Conservation (phyloP, 2,113 vertebrate genomes). For the Oxyura jamaicensis region DNA sequence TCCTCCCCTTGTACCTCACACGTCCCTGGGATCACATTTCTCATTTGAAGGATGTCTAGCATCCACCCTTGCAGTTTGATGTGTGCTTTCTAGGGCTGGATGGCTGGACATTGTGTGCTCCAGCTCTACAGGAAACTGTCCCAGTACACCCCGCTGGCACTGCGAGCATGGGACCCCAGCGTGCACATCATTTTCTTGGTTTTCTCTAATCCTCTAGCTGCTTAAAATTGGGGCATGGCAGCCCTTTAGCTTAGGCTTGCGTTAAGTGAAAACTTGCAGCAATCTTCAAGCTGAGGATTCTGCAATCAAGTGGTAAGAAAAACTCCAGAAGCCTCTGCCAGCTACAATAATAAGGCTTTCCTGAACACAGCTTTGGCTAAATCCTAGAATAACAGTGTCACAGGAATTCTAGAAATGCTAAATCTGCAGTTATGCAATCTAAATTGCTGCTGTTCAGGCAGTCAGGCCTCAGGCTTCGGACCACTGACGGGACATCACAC, state of each 20-base stretch:
- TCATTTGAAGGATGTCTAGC: not conserved
- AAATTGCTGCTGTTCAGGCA: not conserved
- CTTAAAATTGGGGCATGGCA: not conserved
- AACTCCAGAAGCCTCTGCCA: constrained; percentile 12
- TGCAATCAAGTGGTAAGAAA: constrained; percentile 43
- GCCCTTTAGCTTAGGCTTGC: not conserved
- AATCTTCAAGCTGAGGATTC: not conserved
- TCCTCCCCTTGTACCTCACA: not conserved
- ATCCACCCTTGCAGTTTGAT: not conserved
- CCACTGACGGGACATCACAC: not conserved
- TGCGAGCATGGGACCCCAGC: rapidly evolving
- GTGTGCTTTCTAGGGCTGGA: not conserved
- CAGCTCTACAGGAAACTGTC: not conserved
- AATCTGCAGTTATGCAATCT: constrained; percentile 37
- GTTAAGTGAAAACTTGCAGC: not conserved
- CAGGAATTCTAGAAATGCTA: constrained; percentile 29
- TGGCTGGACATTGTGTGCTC: not conserved
- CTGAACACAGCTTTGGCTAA: constrained; percentile 31
- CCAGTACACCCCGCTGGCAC: not conserved
- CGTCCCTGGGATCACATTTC: not conserved
- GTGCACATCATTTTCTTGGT: not conserved
- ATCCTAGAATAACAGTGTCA: constrained; percentile 41
- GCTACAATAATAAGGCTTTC: constrained; percentile 37
- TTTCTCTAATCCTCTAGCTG: not conserved
- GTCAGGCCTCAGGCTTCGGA: not conserved